phyloP scores from a whole-genome alignment of 2,113 vertebrate genomes.

The Diadophis punctatus region DNA sequence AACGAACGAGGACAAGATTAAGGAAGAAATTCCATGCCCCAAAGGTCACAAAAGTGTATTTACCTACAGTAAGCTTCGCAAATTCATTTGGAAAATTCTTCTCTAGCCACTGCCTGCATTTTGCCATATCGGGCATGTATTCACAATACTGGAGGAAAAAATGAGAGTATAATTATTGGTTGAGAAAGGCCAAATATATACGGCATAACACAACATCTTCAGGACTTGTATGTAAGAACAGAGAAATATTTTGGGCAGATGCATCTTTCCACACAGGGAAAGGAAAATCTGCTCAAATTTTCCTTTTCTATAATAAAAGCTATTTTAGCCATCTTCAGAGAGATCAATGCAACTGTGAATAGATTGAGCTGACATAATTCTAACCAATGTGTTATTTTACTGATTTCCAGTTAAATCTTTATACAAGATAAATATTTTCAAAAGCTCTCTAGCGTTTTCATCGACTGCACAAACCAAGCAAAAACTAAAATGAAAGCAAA shows the following conservation, averaged over 20 bases:
- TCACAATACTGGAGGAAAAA: conserved; percentile 86
- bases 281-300: not conserved
- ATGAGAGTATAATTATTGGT: not conserved
- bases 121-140: conserved; percentile 97
- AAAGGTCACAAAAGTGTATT: conserved; percentile 54
- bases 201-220: not conserved
- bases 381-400: not conserved
- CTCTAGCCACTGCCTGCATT: conserved; percentile 98
- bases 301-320: not conserved
- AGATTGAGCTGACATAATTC: not conserved
- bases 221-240: not conserved
- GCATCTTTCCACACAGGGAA: not conserved
- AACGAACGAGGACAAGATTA: not conserved
- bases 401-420: not conserved
- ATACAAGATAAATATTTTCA: not conserved
- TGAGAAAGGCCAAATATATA: not conserved
- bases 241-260: not conserved
- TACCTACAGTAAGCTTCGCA: conserved; percentile 94
- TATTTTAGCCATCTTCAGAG: not conserved
- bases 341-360: not conserved
- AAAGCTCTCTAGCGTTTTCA: not conserved
- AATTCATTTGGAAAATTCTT: conserved; percentile 98
- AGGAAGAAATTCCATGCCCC: too few relatives aligned
- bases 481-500: conserved; percentile 25
- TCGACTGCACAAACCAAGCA: not conserved